These are phyloP conservation scores for Cuniculus paca DNA, from an alignment of 2,797 vertebrate genomes.

Conservation along the genomic window DNA sequence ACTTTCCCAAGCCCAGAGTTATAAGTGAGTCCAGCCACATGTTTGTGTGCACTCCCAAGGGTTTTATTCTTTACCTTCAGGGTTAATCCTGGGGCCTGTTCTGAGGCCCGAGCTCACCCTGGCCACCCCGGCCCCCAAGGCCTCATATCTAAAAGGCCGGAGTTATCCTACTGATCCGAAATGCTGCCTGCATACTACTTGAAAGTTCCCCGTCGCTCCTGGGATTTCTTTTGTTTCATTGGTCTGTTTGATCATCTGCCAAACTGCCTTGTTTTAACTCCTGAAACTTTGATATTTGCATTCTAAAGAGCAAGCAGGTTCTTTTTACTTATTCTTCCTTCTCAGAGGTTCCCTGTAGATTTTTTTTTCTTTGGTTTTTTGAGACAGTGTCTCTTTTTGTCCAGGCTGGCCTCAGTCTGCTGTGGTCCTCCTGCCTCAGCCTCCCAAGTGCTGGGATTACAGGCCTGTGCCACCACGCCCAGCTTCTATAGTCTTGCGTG, in stretches of 20 bases:
- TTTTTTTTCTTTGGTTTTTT: no score
- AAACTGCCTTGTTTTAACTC: neutral
- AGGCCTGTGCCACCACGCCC: no score
- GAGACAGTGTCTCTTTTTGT: neutral
- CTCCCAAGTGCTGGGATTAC: no score
- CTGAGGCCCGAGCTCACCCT: neutral
- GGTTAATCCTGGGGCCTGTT: neutral
- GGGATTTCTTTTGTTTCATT: neutral
- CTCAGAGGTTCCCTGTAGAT: neutral
- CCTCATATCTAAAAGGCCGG: neutral
- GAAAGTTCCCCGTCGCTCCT: accelerated
- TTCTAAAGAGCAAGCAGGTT: neutral
- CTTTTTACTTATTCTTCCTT: neutral
- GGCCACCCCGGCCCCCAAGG: accelerated
- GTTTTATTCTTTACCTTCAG: neutral
- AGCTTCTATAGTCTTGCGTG: no score
- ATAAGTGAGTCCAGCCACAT: neutral
- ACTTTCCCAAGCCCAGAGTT: neutral
- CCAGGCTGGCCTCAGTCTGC: no score
- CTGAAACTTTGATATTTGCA: neutral
- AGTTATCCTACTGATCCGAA: accelerated
- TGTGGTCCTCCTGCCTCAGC: neutral
- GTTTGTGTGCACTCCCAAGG: neutral
- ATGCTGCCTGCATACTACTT: neutral
- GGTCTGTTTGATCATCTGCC: neutral